These are phyloP conservation scores for Aelia acuminata DNA, from an alignment of 2,888 invertebrate species.

Conservation along the genomic window DNA sequence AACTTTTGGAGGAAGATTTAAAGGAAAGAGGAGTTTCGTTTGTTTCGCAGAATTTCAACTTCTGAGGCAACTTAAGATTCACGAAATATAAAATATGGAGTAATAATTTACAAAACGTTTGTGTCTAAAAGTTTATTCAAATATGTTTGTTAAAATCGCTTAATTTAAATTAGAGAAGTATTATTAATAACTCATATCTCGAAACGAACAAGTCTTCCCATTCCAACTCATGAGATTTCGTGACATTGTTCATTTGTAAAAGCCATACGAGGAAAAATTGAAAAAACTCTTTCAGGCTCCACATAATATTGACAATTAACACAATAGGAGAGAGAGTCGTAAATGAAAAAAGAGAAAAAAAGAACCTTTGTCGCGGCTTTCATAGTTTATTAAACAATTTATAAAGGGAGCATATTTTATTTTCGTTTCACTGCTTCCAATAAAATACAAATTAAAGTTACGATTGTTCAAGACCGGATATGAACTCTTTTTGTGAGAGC, in stretches of 20 bases:
- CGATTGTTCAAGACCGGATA: not conserved
- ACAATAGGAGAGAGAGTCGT: too few species aligned
- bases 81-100: not conserved
- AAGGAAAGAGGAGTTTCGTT: not conserved
- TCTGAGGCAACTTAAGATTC: not conserved
- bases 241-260: too few species aligned
- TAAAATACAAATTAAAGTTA: not conserved
- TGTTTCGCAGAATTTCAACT: not conserved
- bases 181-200: too few species aligned
- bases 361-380: too few species aligned
- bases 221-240: too few species aligned
- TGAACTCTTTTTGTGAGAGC: not conserved
- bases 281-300: too few species aligned
- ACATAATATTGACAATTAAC: too few species aligned
- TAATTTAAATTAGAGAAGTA: too few species aligned
- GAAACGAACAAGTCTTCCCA: too few species aligned
- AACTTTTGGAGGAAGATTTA: constrained; percentile 3
- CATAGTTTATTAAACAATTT: too few species aligned
- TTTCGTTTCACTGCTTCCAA: not conserved
- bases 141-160: not conserved
- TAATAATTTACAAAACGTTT: not conserved
- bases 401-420: not conserved
- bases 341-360: too few species aligned
- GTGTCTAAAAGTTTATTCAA: not conserved
- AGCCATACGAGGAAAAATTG: too few species aligned